A percentile compares a stretch with the other conserved stretches of the same genome.
phyloP scores from a whole-genome alignment of 2,113 vertebrate species.

The Syngnathus floridae region DNA sequence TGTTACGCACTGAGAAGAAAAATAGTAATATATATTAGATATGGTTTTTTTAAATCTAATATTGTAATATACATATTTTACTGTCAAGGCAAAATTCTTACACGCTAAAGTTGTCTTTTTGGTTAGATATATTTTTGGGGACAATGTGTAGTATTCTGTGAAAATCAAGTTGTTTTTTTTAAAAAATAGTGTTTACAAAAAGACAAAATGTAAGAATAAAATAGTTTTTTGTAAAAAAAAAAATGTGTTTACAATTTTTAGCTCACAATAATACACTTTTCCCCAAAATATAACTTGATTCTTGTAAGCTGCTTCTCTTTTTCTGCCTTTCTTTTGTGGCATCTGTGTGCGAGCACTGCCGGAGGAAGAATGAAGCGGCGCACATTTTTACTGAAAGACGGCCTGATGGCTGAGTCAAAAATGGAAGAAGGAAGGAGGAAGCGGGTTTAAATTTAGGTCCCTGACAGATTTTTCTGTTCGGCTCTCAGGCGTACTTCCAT shows the following conservation, averaged over 20 bases:
- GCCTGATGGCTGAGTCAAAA: not conserved
- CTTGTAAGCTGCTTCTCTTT: not conserved
- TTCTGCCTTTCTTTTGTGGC: not conserved
- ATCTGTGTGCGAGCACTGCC: not conserved
- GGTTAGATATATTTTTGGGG: too few species aligned
- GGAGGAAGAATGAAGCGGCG: not conserved
- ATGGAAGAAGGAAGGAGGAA: not conserved
- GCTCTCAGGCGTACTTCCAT: not conserved
- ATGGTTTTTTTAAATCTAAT: too few species aligned
- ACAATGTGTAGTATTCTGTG: too few species aligned
- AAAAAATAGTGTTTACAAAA: too few species aligned
- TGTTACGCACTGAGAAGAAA: not conserved
- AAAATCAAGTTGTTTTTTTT: too few species aligned
- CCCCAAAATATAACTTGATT: not conserved
- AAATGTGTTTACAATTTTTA: not conserved
- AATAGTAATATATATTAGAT: not conserved
- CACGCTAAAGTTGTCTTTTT: too few species aligned
- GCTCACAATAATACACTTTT: not conserved
- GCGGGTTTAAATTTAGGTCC: slow-evolving; percentile 8
- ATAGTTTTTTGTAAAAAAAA: too few species aligned
- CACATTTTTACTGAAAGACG: not conserved
- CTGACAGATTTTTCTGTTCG: not conserved
- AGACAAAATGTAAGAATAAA: too few species aligned
- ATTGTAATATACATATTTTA: too few species aligned
- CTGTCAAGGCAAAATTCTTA: too few species aligned